Conservation (phyloP, 2,888 invertebrate genomes). For the Scaeva pyrastri region DNA sequence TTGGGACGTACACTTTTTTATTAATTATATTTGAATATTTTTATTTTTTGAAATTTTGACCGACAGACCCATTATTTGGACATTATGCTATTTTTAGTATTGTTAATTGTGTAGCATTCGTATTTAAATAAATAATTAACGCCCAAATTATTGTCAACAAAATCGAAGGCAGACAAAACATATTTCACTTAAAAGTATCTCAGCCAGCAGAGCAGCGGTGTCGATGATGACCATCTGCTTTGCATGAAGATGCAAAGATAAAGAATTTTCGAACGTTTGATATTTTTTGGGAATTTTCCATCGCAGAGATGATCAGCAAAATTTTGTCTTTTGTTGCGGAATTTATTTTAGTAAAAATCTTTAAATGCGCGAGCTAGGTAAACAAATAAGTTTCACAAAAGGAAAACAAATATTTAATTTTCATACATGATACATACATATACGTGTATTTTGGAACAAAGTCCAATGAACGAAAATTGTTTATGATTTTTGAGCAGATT, state of each 20-base stretch:
- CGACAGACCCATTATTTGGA: neutral
- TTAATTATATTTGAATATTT: slow-evolving; percentile 26
- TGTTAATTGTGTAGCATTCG: slow-evolving; percentile 2
- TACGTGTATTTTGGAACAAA: neutral
- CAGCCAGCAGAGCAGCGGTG: neutral
- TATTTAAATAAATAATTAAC: slow-evolving; percentile 34
- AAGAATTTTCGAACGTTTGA: neutral
- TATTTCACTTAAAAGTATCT: neutral
- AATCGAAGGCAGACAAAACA: neutral
- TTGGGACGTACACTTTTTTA: neutral
- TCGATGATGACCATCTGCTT: slow-evolving; percentile 7
- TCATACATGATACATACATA: neutral
- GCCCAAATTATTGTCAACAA: slow-evolving; percentile 27
- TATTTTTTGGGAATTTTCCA: slow-evolving; percentile 33
- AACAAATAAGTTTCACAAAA: neutral
- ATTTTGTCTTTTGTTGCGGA: slow-evolving; percentile 12
- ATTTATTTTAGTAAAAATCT: slow-evolving; percentile 18
- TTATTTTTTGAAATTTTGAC: neutral
- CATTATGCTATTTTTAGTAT: slow-evolving; percentile 8
- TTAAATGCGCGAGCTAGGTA: neutral
- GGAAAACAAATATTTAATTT: slow-evolving; percentile 5
- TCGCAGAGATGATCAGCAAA: slow-evolving; percentile 6
- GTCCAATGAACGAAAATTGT: slow-evolving; percentile 26
- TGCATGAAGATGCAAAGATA: neutral
- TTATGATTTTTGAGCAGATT: slow-evolving; percentile 1